Evolutionary conservation across 2,113 vertebrate species (phyloP), one percentile per base, ranked within the genome.

Genomic region (Lepus europaeus): DNA sequence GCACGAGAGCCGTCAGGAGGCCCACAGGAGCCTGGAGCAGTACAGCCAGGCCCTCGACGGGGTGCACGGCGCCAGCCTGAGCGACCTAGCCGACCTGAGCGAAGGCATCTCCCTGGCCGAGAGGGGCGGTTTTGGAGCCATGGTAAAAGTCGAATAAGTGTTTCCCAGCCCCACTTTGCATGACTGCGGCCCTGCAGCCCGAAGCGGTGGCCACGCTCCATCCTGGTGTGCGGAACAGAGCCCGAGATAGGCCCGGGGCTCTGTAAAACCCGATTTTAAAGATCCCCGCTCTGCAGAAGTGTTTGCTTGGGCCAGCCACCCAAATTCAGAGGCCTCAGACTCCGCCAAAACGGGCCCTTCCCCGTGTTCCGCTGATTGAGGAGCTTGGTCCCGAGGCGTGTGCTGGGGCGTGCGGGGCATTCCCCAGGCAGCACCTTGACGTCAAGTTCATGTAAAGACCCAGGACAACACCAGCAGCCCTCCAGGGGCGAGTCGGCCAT

Each of bases 1-100:
- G 93, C 99, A 99, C 1, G 99, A 99, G 94, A 99, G 98, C 94
- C 99, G 99, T 39, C 99, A 99, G 89, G 99, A 99, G 83, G 98
- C 99, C 94, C 99, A 95, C 73, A 98, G 98, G 96, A 99, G 98
- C 97, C 98, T 99, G 3, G 99, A 99, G 74, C 99, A 99, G 87
- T 99, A 98, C 72, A 99, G 98, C n/a, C 99, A 98, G 96, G 98
- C 97, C 5, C 97, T 99, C 51, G 99, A 99, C 5, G 99, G 99
- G 27, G 98, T 99, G n/a, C 98, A 99, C 0, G 98, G 99, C 0
- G 98, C 99, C 19, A 99, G 99, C 51, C 98, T 99, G 98, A 99
- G 99, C 1, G 99, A 99, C 97, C 98, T 99, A 95, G 99, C 99
- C 0, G 99, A 99, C 97, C 99, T 99, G 98, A 99, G 98, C 0